A percentile compares a stretch with the other conserved stretches of the same genome.
Conservation (phyloP, 2,888 invertebrate species). For the Corbicula japonica region DNA sequence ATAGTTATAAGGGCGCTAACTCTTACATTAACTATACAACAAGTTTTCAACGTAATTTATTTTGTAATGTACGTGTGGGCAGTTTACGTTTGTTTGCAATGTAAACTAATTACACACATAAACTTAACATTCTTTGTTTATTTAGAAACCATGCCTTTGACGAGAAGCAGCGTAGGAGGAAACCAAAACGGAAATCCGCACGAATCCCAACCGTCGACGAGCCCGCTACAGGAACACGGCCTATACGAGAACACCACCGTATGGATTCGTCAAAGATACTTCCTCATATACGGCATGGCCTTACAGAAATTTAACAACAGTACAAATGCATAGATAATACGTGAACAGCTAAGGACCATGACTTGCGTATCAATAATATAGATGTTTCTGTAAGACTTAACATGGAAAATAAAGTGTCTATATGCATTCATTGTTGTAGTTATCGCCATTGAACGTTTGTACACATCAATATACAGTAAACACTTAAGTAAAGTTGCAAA, state of each 20-base stretch:
- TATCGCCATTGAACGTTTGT: background rate
- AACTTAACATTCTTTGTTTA: background rate
- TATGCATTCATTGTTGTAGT: background rate
- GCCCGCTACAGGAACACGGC: slow-evolving; percentile 10
- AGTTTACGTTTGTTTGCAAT: too few relatives aligned
- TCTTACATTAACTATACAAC: too few relatives aligned
- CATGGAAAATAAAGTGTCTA: background rate
- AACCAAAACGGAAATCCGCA: slow-evolving; percentile 13
- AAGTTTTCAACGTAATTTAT: too few relatives aligned
- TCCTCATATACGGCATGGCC: slow-evolving; percentile 12
- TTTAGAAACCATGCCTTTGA: slow-evolving; percentile 26
- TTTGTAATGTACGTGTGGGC: too few relatives aligned
- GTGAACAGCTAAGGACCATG: background rate
- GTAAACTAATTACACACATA: background rate
- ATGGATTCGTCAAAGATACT: slow-evolving; percentile 18
- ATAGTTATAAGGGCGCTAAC: too few relatives aligned
- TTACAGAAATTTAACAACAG: slow-evolving; percentile 9
- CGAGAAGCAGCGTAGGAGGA: background rate
- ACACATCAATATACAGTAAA: background rate
- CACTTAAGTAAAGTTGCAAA: too few relatives aligned
- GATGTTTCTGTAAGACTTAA: background rate
- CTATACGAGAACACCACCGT: slow-evolving; percentile 18
- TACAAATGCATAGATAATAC: too few relatives aligned
- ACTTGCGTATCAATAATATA: background rate
- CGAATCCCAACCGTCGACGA: background rate